Percentiles rank a stretch among this genome's conserved stretches.
phyloP scores from a whole-genome alignment of 2,113 vertebrate genomes.

The Odontophorus gujanensis region DNA sequence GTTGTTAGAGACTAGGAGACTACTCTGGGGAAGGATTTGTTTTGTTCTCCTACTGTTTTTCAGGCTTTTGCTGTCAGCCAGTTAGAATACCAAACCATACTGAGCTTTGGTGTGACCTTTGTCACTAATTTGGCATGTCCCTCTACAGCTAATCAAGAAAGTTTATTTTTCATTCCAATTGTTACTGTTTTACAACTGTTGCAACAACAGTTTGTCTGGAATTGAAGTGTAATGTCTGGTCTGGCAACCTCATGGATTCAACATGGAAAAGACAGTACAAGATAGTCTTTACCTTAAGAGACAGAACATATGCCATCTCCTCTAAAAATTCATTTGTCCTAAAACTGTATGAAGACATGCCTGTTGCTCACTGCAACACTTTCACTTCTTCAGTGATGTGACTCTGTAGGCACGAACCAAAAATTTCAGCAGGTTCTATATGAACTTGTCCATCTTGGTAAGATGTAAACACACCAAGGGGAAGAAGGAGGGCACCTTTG shows the following conservation, averaged over 20 bases:
- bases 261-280: not conserved
- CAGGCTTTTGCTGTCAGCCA: not conserved
- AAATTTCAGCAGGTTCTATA: not conserved
- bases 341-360: not conserved
- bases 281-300: not conserved
- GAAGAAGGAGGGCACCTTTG: not conserved
- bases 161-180: not conserved
- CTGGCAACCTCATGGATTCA: not conserved
- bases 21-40: not conserved
- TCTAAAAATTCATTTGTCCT: not conserved
- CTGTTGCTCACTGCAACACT: not conserved
- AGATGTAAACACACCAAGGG: accelerated
- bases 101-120: not conserved
- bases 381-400: not conserved
- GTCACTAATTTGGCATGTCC: accelerated
- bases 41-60: constrained; percentile 1
- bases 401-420: not conserved
- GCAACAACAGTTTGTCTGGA: not conserved
- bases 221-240: not conserved
- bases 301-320: not conserved
- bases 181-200: not conserved
- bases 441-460: not conserved
- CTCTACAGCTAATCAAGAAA: not conserved
- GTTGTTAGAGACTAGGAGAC: not conserved
- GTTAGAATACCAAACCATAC: not conserved